Base-by-base conservation (phyloP, 1,140 invertebrate genomes). In the Paraescarpia echinospica region DNA sequence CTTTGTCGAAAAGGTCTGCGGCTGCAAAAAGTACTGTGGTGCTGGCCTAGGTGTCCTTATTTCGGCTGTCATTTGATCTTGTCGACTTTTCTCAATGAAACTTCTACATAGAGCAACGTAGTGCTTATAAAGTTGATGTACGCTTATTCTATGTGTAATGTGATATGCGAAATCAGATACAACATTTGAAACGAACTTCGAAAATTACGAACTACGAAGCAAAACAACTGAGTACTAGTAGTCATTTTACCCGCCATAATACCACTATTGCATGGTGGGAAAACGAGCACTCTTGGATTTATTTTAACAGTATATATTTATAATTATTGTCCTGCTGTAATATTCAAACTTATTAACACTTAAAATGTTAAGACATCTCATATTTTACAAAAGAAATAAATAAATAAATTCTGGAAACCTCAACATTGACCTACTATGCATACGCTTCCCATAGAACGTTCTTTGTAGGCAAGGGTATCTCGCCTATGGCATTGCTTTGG, bases 1-100 rank as follows among this genome's bases (percentile, higher is more conserved):
- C 94, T 96, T 96, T 0, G 96, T 96, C 12, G 96, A 96, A 93
- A 96, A 96, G 31, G 95, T 95, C 92, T 96, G 94, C 27, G 93
- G 89, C 88, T 96, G 95, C 33, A 91, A 88, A 93, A 96, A 96
- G 93, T 96, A 96, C 77, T 95, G 94, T n/a, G 96, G 96, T 9
- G 95, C 95, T 90, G 96, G 96, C 92, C 96, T 77, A 31, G 59
- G 59, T 77, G 59, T 77, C 59, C 59, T 77, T 27, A 77, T 77
- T 77, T 77, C 59, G 8, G 59, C 59, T 77, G 59, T 77, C 59
- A 77, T 77, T 77, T 77, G 18, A 77, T 77, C 27, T 31, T 35
- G 35, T 22, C n/a, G 33, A 89, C 22, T 41, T 89, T 92, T 92
- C n/a, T 18, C 33, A 89, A 34, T 92, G 89, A 59, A 92, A 92